Evolutionary conservation across 2,113 vertebrate genomes (phyloP).

Genomic region (Mohoua ochrocephala): DNA sequence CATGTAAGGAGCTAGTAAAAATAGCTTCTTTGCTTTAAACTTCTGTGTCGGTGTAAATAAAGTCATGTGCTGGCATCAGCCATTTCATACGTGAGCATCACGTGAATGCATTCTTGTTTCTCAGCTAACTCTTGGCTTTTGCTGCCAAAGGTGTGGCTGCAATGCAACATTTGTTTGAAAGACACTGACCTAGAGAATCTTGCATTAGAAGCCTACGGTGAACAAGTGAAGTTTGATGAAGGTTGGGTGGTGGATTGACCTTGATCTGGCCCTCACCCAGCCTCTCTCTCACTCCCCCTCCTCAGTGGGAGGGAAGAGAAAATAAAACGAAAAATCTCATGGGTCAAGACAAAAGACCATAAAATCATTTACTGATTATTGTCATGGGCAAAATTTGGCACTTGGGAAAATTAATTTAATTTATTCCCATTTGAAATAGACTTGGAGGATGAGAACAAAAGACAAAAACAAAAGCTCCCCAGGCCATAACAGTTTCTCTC

Average conservation of each 20-base stretch:
- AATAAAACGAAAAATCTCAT: not conserved
- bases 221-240: not conserved
- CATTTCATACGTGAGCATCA: not conserved
- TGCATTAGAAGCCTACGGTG: not conserved
- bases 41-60: not conserved
- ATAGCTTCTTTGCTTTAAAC: not conserved
- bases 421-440: not conserved
- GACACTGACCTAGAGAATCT: not conserved
- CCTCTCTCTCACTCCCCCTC: rapidly evolving
- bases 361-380: not conserved
- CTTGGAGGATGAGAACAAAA: not conserved
- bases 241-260: not conserved
- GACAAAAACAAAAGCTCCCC: not conserved
- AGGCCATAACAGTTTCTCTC: not conserved
- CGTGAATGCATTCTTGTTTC: not conserved
- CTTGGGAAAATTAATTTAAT: not conserved
- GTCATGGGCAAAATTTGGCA: not conserved
- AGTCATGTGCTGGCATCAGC: not conserved
- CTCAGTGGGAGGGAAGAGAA: not conserved
- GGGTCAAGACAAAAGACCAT: not conserved
- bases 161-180: not conserved
- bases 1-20: not conserved
- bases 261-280: not conserved
- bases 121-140: not conserved
- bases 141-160: not conserved